These are phyloP conservation scores for Lydus trimaculatus DNA, from an alignment of 2,888 invertebrate genomes.

Conservation along the genomic window DNA sequence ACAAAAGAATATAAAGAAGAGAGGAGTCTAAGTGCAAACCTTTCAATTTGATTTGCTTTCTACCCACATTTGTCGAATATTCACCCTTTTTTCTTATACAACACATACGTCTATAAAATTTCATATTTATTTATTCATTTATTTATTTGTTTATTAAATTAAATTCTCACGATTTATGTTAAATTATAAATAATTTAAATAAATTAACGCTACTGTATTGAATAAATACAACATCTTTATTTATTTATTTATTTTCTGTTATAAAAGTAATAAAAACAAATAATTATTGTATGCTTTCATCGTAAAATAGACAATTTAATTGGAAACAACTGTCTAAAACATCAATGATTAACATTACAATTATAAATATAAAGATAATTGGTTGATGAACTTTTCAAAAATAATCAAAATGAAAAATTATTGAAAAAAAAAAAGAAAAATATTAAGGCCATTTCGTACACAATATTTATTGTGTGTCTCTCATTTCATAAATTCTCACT, in stretches of 20 bases:
- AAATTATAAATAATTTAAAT: background rate
- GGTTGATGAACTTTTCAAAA: background rate
- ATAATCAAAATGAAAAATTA: background rate
- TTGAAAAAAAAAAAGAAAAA: background rate
- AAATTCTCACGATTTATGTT: background rate
- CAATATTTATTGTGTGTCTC: background rate
- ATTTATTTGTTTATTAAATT: background rate
- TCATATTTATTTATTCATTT: background rate
- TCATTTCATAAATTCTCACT: background rate
- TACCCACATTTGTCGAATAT: background rate
- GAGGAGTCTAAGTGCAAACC: background rate
- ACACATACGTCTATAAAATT: background rate
- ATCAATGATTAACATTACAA: too few species aligned
- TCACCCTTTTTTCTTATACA: background rate
- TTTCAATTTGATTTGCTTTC: constrained; percentile 1
- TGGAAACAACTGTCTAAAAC: background rate
- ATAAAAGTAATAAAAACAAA: background rate
- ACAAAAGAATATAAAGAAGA: too few species aligned
- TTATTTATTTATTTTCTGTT: too few species aligned
- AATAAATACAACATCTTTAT: too few species aligned
- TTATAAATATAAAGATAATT: background rate
- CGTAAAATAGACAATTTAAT: background rate
- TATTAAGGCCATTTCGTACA: background rate
- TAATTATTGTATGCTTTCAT: background rate
- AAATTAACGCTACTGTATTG: background rate